Evolutionary conservation across 2,113 vertebrate genomes (phyloP), one percentile per base, ranked within the genome.

Genomic region (Actenoides hombroni): DNA sequence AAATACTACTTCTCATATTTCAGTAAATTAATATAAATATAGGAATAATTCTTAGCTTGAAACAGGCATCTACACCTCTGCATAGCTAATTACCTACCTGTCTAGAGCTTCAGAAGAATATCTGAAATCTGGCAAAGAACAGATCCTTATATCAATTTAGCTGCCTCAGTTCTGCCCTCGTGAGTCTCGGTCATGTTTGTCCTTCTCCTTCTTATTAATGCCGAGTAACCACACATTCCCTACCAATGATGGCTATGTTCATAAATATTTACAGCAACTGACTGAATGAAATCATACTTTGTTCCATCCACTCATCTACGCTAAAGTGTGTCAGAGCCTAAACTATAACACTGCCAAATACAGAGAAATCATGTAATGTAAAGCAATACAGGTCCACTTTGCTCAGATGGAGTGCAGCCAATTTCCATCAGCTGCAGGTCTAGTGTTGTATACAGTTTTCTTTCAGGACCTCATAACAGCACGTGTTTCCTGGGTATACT

Each of bases 231-330:
- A 89, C 3, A 2, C 79, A 95, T 96, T 64, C 84, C 87, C 87
- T 76, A 95, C 82, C 89, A 85, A n/a, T 83, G 83, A 97, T 95
- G 94, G 74, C 91, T 57, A 51, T 68, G 77, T 90, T 67, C 75
- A 96, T 97, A 97, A 98, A 97, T 97, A 98, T 98, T 98, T 98
- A 98, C 94, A 97, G 26, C 93, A 94, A 97, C 92, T 74, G 83
- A 57, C 95, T 92, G 93, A 96, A 95, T 95, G 94, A 96, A 95
- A 96, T 84, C 81, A 91, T 91, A 61, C 93, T 97, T 97, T 92
- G 20, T 92, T 95, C 89, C 93, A 92, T 89, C 95, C 88, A 84
- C 75, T 59, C 94, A 85, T 90, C 86, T 35, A 92, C 93, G 64
- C 81, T 92, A 48, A 35, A 94, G 89, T 69, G 81, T 92, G 65